Base-by-base conservation (phyloP, 1,140 invertebrate genomes). In the Tachypleus tridentatus region DNA sequence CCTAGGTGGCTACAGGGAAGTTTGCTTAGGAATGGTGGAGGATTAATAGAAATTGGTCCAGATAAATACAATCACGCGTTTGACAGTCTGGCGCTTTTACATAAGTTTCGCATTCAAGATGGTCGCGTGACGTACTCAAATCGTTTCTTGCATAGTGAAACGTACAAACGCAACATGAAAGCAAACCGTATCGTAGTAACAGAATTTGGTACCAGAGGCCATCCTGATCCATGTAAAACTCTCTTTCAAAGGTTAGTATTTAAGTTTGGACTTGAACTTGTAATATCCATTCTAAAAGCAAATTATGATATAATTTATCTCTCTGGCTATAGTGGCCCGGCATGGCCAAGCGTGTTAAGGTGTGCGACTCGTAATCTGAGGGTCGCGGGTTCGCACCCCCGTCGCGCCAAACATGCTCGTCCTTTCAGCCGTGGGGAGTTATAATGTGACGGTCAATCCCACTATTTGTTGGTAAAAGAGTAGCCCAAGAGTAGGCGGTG, bases 141-240 rank as follows among this genome's bases (percentile, higher is more conserved):
- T 61, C 65, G 69, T 9, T 74, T 76, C 60, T 63, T 82, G 7
- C 70, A 77, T 57, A 76, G 75, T 52, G 74, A 80, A 29, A 65
- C 74, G 1, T 81, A 79, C 68, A 70, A 72, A 51, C 70, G 61
- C 11, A 79, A 78, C 63, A 73, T 74, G 65, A 72, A 70, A 62
- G 74, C 75, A 5, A 71, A 80, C 49, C 65, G 80, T 50, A 78
- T 95, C 61, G 88, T 94, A 0, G 80, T 89, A 0, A 85, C 85
- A 0, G 88, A 91, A 75, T 96, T 95, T 74, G 91, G 89, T 0
- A 58, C 62, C 4, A 82, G 79, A 63, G 81, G 85, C 2, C 82
- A 85, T 0, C 77, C 77, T 5, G 80, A 82, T 70, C 80, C 80
- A 4, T 81, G 78, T 63, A 72, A 75, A 63, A 73, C 71, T 57